Percentiles rank a stretch among this genome's conserved stretches.
phyloP scores from a whole-genome alignment of 2,797 vertebrate species.

The Nothura maculosa region DNA sequence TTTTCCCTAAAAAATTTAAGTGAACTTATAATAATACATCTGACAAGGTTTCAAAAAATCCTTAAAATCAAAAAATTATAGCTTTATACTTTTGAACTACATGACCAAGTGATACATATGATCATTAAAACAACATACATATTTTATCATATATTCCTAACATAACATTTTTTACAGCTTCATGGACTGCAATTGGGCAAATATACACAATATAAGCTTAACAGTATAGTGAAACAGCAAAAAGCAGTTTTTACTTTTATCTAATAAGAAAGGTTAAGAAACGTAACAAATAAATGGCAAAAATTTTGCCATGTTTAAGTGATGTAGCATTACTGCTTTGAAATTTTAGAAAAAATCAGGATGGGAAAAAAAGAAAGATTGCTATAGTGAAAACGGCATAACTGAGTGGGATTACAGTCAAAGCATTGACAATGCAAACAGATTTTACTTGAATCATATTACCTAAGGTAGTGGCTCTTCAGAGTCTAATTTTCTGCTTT shows the following conservation, averaged over 20 bases:
- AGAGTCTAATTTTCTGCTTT: accelerated
- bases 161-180: neutral
- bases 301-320: neutral
- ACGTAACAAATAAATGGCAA: neutral
- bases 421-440: neutral
- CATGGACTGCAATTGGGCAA: neutral
- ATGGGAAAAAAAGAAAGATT: neutral
- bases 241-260: neutral
- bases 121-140: neutral
- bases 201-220: neutral
- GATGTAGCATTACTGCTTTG: neutral
- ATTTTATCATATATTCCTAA: neutral
- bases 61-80: neutral
- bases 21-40: neutral
- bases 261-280: neutral
- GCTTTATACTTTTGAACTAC: neutral
- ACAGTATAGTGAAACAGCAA: neutral
- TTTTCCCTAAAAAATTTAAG: neutral
- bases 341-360: neutral
- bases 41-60: neutral
- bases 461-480: neutral
- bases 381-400: neutral
- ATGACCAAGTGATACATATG: neutral
- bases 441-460: neutral
- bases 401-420: neutral